Conservation (phyloP, 2,797 vertebrate genomes). For the Micromesistius poutassou region DNA sequence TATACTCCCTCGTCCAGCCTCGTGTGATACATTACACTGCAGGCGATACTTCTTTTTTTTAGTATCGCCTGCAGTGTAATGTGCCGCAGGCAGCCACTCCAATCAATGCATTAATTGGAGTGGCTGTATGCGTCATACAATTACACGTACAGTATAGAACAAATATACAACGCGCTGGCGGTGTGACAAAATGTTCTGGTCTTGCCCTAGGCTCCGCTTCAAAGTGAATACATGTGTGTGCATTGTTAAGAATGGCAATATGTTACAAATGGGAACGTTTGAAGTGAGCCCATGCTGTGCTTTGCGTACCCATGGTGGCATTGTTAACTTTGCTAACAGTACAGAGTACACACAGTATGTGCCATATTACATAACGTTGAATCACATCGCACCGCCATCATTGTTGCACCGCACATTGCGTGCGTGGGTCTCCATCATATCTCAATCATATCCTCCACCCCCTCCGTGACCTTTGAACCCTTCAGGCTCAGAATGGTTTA, state of each 20-base stretch:
- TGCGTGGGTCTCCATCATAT: conserved; percentile 46
- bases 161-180: background rate
- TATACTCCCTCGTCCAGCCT: background rate
- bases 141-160: background rate
- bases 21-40: background rate
- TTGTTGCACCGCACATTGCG: background rate
- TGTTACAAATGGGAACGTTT: background rate
- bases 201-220: background rate
- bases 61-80: no score
- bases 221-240: background rate
- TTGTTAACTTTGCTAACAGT: background rate
- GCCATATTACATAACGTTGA: background rate
- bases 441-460: conserved; percentile 82
- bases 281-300: background rate
- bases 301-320: background rate
- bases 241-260: background rate
- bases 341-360: background rate
- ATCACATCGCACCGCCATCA: background rate
- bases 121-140: background rate
- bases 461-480: conserved; percentile 79
- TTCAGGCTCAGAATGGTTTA: conserved; percentile 79
- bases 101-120: background rate
- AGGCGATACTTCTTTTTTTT: background rate
- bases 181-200: background rate
- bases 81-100: no score